Conservation (phyloP, 2,888 invertebrate species). For the Drosophila mercatorum region DNA sequence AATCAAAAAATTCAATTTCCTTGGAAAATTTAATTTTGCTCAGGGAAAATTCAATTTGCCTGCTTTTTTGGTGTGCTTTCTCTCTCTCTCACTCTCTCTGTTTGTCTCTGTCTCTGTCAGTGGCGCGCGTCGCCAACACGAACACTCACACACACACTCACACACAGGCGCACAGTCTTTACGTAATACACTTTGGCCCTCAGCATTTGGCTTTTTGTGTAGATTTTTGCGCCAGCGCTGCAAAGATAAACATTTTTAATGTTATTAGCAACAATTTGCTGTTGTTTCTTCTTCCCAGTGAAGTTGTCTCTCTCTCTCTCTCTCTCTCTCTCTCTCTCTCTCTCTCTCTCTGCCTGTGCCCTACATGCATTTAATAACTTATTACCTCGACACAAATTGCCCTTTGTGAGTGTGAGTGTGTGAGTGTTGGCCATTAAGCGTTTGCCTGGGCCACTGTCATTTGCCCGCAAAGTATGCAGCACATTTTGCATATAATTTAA, state of each 20-base stretch:
- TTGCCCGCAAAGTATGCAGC: constrained; percentile 73
- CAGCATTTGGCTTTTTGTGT: constrained; percentile 55
- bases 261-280: constrained; percentile 71
- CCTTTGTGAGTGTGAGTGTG: constrained; percentile 27
- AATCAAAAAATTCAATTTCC: constrained; percentile 83
- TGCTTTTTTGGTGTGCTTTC: constrained; percentile 53
- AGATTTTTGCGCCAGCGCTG: constrained; percentile 42
- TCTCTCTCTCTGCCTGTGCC: constrained; percentile 10
- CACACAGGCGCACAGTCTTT: constrained; percentile 18
- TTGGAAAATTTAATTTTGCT: constrained; percentile 81
- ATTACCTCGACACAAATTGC: constrained; percentile 63
- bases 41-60: constrained; percentile 78
- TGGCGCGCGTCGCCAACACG: too few species aligned
- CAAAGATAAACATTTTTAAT: constrained; percentile 75
- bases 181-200: constrained; percentile 57
- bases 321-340: not conserved
- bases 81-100: not conserved
- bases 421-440: constrained; percentile 27
- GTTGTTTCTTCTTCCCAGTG: constrained; percentile 36
- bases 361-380: constrained; percentile 63
- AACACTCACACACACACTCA: not conserved
- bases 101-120: not conserved
- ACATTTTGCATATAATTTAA: constrained; percentile 67
- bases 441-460: constrained; percentile 28
- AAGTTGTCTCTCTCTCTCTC: constrained; percentile 2